phyloP scores from a whole-genome alignment of 2,113 vertebrate genomes.

The Dasypus novemcinctus region DNA sequence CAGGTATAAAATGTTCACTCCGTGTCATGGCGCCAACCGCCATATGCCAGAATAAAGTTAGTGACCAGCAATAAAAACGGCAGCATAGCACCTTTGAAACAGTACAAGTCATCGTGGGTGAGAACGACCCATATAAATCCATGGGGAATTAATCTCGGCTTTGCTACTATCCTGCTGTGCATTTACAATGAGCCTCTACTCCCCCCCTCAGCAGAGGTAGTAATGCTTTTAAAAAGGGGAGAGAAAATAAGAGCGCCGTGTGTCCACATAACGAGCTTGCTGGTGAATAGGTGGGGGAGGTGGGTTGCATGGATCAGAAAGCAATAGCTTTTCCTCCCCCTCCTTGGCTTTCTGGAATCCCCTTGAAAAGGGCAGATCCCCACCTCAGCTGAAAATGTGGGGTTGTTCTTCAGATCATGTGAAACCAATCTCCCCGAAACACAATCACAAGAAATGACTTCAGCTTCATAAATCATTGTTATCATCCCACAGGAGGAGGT shows the following conservation, averaged over 20 bases:
- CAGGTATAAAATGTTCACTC: constrained; percentile 87
- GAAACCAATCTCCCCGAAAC: constrained; percentile 81
- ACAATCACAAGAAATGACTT: constrained; percentile 79
- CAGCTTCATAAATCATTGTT: constrained; percentile 83
- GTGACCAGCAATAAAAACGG: constrained; percentile 85
- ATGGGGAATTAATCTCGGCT: constrained; percentile 86
- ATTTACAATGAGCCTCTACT: constrained; percentile 83
- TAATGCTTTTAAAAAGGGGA: constrained; percentile 81
- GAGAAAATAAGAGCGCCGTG: constrained; percentile 61
- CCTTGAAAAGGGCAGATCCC: constrained; percentile 74
- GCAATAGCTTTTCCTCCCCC: constrained; percentile 65
- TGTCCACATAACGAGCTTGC: constrained; percentile 80
- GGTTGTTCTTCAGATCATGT: constrained; percentile 77
- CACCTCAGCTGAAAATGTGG: constrained; percentile 67
- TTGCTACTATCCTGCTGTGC: constrained; percentile 87
- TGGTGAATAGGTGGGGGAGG: constrained; percentile 44
- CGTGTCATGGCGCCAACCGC: constrained; percentile 86
- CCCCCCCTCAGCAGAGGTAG: constrained; percentile 79
- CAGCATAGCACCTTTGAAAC: constrained; percentile 85
- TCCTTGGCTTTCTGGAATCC: constrained; percentile 67
- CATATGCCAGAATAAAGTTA: constrained; percentile 87
- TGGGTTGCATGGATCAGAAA: constrained; percentile 71
- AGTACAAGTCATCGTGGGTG: constrained; percentile 83
- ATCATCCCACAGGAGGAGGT: constrained; percentile 80
- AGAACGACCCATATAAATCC: constrained; percentile 86